Base-by-base conservation (phyloP, 2,797 vertebrate species). In the Acanthurus leucopareius region DNA sequence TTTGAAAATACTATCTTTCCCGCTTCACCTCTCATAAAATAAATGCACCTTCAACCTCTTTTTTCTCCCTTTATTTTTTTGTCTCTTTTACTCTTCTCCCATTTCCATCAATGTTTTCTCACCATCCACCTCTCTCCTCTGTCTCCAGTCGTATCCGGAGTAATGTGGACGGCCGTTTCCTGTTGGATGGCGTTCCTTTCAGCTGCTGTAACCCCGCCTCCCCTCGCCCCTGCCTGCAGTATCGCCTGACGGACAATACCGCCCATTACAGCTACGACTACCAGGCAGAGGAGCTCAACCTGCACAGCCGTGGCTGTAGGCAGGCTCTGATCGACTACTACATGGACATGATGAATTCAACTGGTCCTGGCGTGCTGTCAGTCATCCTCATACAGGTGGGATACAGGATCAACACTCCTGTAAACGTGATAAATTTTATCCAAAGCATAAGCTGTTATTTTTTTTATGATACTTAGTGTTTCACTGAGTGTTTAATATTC, bases 121-220 rank as follows among this genome's bases (percentile, higher is more conserved):
- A 0, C 38, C 44, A 14, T 35, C 19, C 14, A n/a, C 40, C 10
- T 40, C 10, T 4, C 1, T 40, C 40, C 40, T 40, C 40, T 40
- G 40, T 40, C 10, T 87, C 7, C 70, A 99, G 98, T 53, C 98
- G 98, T 1, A 95, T 99, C 88, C 97, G 97, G 87, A 99, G 98
- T 93, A 99, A 99, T 0, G 97, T 99, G 83, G 98, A 99, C 0
- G 96, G 98, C 4, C 96, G 97, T 70, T 99, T 95, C 93, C 92
- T 99, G 92, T 78, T 99, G 89, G 96, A 99, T 0, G 97, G 96
- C 0, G 97, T 99, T 54, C 98, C 98, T 4, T 99, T 98, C 92
- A 99, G 98, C 93, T 99, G 98, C 96, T 99, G 98, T 90, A 99
- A 99, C 89, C 98, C 98, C 2, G 93, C 84, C 81, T 99, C 98